phyloP scores from a whole-genome alignment of 1,140 invertebrate genomes.

The Cydia amplana region DNA sequence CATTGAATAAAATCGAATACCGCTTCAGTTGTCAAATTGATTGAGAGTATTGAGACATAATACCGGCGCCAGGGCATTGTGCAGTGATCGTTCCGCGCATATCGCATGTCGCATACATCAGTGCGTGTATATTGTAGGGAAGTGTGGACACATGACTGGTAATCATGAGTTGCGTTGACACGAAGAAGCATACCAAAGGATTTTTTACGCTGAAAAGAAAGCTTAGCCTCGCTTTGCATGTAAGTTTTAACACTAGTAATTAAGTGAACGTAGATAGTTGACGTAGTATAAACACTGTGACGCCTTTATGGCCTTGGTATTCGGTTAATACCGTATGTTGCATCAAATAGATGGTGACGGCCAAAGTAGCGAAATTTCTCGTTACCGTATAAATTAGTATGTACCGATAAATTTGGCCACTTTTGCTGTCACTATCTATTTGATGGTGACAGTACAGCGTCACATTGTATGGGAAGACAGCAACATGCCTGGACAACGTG shows the following conservation, averaged over 20 bases:
- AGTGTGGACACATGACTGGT: slow-evolving; percentile 23
- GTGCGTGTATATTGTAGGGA: slow-evolving; percentile 7
- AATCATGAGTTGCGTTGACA: slow-evolving; percentile 33
- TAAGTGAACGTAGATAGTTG: no score
- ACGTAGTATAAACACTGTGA: no score
- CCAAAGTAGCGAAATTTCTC: no score
- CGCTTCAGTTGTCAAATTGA: slow-evolving; percentile 34
- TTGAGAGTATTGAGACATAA: slow-evolving; percentile 45
- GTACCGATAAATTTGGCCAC: no score
- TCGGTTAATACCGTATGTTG: no score
- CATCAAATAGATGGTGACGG: no score
- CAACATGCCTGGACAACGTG: no score
- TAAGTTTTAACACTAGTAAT: slow-evolving; percentile 14
- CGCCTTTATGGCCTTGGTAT: no score
- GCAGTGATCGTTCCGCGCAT: neutral
- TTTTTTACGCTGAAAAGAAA: slow-evolving; percentile 36
- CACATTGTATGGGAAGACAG: no score
- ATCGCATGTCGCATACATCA: slow-evolving; percentile 26
- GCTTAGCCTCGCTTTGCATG: slow-evolving; percentile 22
- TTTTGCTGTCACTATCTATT: no score
- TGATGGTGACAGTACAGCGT: no score
- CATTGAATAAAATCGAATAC: neutral
- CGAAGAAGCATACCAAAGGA: slow-evolving; percentile 10
- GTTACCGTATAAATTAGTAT: no score
- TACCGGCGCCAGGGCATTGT: slow-evolving; percentile 36